phyloP scores from a whole-genome alignment of 1,140 invertebrate genomes.

The Drosophila suzukii region DNA sequence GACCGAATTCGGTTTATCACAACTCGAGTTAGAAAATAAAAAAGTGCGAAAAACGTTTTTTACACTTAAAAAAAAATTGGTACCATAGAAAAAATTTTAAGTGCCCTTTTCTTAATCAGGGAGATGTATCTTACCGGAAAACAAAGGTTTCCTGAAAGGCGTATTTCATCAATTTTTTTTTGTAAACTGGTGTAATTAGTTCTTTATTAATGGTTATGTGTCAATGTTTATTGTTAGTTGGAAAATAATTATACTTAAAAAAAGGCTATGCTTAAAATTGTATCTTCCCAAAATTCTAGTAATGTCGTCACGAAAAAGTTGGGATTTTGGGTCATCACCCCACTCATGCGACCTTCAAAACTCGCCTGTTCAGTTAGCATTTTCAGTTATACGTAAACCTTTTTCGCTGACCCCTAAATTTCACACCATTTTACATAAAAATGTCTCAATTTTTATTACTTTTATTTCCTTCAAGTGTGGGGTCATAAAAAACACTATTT shows the following conservation, averaged over 20 bases:
- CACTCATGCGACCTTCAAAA: not conserved
- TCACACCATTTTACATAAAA: slow-evolving; percentile 33
- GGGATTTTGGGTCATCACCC: slow-evolving; percentile 5
- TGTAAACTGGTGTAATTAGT: no score
- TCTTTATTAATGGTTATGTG: no score
- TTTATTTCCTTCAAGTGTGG: slow-evolving; percentile 4
- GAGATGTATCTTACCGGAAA: no score
- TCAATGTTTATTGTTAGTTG: no score
- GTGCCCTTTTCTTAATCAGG: no score
- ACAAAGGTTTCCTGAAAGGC: no score
- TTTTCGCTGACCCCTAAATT: slow-evolving; percentile 20
- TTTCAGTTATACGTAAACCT: slow-evolving; percentile 5
- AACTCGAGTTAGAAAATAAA: no score
- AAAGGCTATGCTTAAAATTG: not conserved
- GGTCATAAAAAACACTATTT: slow-evolving; percentile 17
- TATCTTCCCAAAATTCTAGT: not conserved
- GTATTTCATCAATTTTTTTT: no score
- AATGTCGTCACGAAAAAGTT: not conserved
- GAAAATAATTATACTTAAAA: not conserved
- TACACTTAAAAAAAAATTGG: no score
- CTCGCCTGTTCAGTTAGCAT: slow-evolving; percentile 8
- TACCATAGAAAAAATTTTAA: no score
- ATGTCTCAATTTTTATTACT: slow-evolving; percentile 18
- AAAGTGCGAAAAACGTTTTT: no score
- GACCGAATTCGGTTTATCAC: no score